Percentiles rank a stretch among this genome's conserved stretches.
Conservation (phyloP, 2,797 vertebrate genomes). For the Manis javanica region DNA sequence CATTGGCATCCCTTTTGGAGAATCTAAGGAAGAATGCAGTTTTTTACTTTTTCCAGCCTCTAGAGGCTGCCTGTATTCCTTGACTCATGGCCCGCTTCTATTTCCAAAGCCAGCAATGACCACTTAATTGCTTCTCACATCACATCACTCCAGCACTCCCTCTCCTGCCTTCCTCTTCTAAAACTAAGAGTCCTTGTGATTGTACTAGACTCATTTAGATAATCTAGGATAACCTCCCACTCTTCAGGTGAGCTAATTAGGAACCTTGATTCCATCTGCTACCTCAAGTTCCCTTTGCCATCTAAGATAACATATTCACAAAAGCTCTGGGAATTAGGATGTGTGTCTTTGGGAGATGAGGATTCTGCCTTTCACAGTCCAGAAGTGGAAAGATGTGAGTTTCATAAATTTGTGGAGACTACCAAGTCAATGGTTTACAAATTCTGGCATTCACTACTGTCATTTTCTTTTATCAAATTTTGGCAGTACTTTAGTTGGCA, state of each 20-base stretch:
- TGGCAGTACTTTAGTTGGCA: neutral
- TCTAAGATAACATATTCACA: neutral
- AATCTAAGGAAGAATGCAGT: neutral
- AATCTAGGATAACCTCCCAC: neutral
- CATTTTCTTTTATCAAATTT: neutral
- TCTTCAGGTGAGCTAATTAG: neutral
- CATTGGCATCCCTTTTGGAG: neutral
- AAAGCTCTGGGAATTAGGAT: neutral
- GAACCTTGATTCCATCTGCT: neutral
- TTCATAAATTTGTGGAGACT: neutral
- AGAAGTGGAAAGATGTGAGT: neutral
- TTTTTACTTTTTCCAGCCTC: neutral
- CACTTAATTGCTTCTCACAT: neutral
- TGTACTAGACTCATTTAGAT: neutral
- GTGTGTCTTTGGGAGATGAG: neutral
- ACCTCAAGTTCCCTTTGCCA: neutral
- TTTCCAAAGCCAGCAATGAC: neutral
- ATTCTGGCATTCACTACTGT: slow-evolving; percentile 1
- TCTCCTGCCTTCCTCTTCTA: neutral
- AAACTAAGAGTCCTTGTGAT: neutral
- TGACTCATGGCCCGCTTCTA: neutral
- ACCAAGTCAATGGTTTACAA: neutral
- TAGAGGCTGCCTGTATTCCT: neutral
- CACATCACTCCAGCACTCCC: too few relatives aligned
- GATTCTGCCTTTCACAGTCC: neutral